Percentiles rank a stretch among this genome's conserved stretches.
Evolutionary conservation across 1,140 invertebrate genomes (phyloP).

Genomic region (Neodiprion lecontei): DNA sequence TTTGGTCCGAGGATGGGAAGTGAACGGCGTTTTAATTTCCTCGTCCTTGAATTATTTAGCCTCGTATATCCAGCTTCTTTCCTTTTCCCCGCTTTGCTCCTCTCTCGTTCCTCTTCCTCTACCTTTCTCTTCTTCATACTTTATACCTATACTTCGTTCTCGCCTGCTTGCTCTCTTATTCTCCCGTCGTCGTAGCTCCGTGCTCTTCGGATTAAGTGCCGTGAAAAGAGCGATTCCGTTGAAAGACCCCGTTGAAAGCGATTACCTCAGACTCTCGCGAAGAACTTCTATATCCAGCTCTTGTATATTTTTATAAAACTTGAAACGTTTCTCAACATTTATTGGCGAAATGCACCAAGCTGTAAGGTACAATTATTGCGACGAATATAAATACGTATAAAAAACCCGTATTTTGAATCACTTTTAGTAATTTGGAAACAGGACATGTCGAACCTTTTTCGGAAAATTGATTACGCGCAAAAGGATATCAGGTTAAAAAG

Average conservation of each 20-base stretch:
- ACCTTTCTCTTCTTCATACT: neutral
- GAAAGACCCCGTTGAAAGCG: slow-evolving; percentile 6
- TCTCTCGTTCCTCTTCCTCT: neutral
- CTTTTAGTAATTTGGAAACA: no score
- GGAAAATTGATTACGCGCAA: no score
- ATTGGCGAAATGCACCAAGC: no score
- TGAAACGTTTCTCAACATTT: no score
- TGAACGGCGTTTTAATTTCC: slow-evolving; percentile 5
- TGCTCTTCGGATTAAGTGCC: neutral
- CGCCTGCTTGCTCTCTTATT: no score
- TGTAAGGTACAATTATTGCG: no score
- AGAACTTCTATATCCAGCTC: neutral
- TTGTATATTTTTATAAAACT: neutral
- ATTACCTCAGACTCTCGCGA: neutral
- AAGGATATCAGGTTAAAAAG: no score
- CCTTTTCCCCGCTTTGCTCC: neutral
- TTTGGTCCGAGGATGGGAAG: neutral
- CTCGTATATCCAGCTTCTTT: neutral
- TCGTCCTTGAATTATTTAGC: slow-evolving; percentile 1
- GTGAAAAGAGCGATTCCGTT: slow-evolving; percentile 7
- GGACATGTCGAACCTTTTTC: no score
- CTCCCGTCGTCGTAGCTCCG: neutral
- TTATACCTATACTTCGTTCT: neutral
- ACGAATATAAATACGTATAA: no score
- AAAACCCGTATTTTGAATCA: no score